Base-by-base conservation (phyloP, 1,140 invertebrate genomes). In the Drosophila teissieri region DNA sequence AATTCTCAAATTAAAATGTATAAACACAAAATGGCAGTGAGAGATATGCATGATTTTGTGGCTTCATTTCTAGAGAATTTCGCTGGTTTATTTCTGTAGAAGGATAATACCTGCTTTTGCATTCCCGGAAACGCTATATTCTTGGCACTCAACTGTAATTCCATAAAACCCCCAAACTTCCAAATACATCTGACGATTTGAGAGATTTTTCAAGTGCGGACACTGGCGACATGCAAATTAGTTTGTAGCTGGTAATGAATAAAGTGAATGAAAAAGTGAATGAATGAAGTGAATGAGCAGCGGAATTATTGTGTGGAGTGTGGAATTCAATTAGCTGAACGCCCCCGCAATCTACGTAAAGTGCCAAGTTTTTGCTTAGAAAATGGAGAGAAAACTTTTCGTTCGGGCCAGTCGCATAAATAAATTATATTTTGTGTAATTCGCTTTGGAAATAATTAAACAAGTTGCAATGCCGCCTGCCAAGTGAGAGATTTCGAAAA, bases 151-250 rank as follows among this genome's bases (percentile, higher is more conserved):
- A 10, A n/a, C 46, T 48, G 15, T 40, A 34, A 37, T 31, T 46
- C 48, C 14, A 22, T 10, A 54, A 69, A 70, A 72, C 63, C 40
- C 12, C 6, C 27, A 31, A 69, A 69, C 44, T 78, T 55, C 53
- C 55, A 31, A 8, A 36, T 36, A 57, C 61, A 60, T 67, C 75
- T 42, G 64, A 67, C 69, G 75, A 64, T 61, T 57, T 34, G n/a
- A 44, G 52, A 14, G 42, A 53, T 31, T 62, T 31, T 80, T 60
- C 51, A 53, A 48, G 61, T 68, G 46, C 24, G 68, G 42, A 46
- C 49, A 55, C 68, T 73, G 73, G 46, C 67, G 49, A 74, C 67
- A 85, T 85, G 82, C 78, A 85, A 85, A 85, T 85, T 78, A 69
- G 46, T 84, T 73, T 73, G 55, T n/a, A n/a, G n/a, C 73, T 75